These are phyloP conservation scores for Eurypyga helias DNA, from an alignment of 2,113 vertebrate genomes.

Conservation along the genomic window DNA sequence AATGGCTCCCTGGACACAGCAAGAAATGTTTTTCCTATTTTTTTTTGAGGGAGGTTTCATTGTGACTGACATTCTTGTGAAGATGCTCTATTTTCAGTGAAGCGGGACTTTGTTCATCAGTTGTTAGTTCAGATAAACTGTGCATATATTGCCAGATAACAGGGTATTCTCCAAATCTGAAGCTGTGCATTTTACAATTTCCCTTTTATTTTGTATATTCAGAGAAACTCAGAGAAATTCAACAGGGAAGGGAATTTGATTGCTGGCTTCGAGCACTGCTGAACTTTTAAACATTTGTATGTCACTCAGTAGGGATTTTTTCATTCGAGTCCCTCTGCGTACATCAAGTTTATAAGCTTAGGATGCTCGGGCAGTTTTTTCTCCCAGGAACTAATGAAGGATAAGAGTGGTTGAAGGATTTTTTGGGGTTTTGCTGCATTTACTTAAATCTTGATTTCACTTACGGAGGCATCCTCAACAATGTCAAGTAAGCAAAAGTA, in stretches of 20 bases:
- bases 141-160: background rate
- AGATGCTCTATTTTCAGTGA: background rate
- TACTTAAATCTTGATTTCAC: background rate
- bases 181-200: background rate
- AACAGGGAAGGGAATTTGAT: background rate
- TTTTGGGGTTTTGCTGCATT: background rate
- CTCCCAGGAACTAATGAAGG: background rate
- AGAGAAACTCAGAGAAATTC: background rate
- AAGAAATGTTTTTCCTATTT: background rate
- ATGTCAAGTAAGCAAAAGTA: background rate
- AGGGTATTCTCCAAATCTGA: background rate
- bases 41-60: background rate
- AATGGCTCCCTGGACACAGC: background rate
- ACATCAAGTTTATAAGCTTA: background rate
- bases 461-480: background rate
- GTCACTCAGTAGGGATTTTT: background rate
- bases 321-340: accelerated
- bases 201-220: background rate
- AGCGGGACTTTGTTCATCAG: background rate
- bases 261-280: background rate
- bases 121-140: background rate
- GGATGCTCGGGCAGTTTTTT: background rate
- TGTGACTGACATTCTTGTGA: background rate
- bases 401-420: background rate
- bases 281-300: background rate